Evolutionary conservation across 1,140 invertebrate species (phyloP), one percentile per base, ranked within the genome.

Genomic region (Elysia chlorotica): DNA sequence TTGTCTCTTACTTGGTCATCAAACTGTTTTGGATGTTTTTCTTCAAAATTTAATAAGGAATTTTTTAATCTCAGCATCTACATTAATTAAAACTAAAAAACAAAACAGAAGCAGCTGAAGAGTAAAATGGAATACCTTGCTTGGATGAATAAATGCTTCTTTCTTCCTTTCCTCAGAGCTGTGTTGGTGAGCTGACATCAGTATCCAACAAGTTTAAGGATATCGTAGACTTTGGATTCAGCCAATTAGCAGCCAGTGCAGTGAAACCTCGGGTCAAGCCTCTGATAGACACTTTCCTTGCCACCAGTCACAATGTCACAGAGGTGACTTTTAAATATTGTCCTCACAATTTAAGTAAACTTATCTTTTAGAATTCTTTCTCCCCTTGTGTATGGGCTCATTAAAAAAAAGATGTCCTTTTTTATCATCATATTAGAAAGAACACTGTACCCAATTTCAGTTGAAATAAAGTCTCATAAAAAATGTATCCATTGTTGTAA

Each of bases 181-280:
- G 90, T 78, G 78, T 91, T n/a, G 79, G 92, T 38, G 93, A 94
- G 65, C 87, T 96, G n/a, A 91, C 91, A 73, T 89, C 90, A 53
- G 92, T 95, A 19, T 92, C 91, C 3, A 90, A 91, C 66, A 91
- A 92, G 67, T 89, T 98, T 67, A 92, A 93, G 78, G 91, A 93
- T 57, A 91, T 96, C 4, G 91, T 93, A 14, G 93, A 95, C 79
- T 93, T 93, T 87, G 96, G 95, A 6, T 91, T 96, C 80, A 92
- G 93, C 73, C 95, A 97, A 79, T 88, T 99, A 30, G 89, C 91
- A 33, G 90, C 91, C 0, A 93, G 93, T 79, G 93, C 93, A 37
- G 90, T 98, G 1, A 96, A 96, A 86, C 94, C 95, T 1, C 88
- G 95, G 76, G 88, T 98, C 0, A 94, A 93, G 84, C 93, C 95